A percentile compares a stretch with the other conserved stretches of the same genome.
phyloP scores from a whole-genome alignment of 2,797 vertebrate genomes.

The Carduelis carduelis region DNA sequence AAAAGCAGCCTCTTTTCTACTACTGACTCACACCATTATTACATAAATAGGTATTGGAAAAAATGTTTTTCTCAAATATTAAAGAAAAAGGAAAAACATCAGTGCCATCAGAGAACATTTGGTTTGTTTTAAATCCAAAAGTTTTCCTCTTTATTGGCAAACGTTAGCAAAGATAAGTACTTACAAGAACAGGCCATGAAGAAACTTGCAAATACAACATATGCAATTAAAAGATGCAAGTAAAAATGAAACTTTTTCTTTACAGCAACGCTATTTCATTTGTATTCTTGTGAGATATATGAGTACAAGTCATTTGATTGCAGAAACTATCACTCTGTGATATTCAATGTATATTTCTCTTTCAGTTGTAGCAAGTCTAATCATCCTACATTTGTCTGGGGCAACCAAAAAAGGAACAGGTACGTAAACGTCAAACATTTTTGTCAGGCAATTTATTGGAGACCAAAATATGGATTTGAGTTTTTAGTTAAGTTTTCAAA shows the following conservation, averaged over 20 bases:
- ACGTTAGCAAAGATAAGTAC: neutral
- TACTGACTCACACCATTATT: neutral
- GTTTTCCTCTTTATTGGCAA: neutral
- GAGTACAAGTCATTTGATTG: neutral
- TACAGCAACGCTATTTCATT: neutral
- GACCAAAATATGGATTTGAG: neutral
- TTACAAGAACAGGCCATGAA: neutral
- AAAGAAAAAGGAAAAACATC: neutral
- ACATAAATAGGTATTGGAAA: neutral
- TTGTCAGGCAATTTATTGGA: neutral
- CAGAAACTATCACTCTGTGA: neutral
- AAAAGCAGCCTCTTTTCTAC: neutral
- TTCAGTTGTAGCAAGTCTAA: constrained; percentile 99
- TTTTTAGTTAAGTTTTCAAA: neutral
- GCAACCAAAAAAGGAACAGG: constrained; percentile 97
- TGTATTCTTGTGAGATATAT: neutral
- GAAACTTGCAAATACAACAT: neutral
- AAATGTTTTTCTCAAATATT: neutral
- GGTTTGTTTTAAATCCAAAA: neutral
- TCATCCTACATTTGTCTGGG: constrained; percentile 94
- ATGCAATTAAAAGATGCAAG: neutral
- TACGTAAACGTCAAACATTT: constrained; percentile 67
- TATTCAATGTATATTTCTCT: constrained; percentile 63
- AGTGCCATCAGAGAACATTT: neutral
- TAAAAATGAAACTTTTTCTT: neutral